Conservation (phyloP, 2,113 vertebrate species). For the Melospiza melodia region DNA sequence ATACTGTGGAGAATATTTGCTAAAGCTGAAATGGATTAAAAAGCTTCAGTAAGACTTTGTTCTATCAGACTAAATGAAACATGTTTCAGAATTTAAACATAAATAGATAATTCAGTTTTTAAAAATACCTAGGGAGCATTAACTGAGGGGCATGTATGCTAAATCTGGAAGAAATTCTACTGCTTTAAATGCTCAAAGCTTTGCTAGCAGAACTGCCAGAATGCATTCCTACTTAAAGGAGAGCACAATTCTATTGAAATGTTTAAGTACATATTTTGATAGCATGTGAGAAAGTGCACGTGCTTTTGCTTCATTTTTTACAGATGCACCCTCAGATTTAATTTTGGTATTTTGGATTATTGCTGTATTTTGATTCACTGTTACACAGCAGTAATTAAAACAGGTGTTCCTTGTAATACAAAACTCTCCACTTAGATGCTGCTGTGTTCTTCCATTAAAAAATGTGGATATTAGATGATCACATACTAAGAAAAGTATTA, state of each 20-base stretch:
- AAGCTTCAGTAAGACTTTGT: neutral
- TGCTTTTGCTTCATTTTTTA: neutral
- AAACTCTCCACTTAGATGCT: neutral
- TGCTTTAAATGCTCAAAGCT: neutral
- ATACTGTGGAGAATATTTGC: conserved; percentile 18
- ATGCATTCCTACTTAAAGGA: neutral
- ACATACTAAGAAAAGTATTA: neutral
- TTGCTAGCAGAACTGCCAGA: neutral
- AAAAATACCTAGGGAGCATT: neutral
- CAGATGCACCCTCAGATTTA: neutral
- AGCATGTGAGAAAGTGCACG: neutral
- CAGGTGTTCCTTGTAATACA: neutral
- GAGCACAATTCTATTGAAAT: neutral
- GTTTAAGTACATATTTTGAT: neutral
- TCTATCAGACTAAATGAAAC: neutral
- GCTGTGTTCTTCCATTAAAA: neutral
- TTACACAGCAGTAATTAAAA: neutral
- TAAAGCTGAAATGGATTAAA: conserved; percentile 5
- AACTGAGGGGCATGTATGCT: neutral
- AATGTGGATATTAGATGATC: neutral
- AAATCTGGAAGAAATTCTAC: neutral
- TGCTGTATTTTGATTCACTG: neutral
- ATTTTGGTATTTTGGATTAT: neutral
- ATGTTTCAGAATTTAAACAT: neutral
- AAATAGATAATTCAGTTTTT: neutral